Base-by-base conservation (phyloP, 2,113 vertebrate species). In the Oreocharis arfaki region DNA sequence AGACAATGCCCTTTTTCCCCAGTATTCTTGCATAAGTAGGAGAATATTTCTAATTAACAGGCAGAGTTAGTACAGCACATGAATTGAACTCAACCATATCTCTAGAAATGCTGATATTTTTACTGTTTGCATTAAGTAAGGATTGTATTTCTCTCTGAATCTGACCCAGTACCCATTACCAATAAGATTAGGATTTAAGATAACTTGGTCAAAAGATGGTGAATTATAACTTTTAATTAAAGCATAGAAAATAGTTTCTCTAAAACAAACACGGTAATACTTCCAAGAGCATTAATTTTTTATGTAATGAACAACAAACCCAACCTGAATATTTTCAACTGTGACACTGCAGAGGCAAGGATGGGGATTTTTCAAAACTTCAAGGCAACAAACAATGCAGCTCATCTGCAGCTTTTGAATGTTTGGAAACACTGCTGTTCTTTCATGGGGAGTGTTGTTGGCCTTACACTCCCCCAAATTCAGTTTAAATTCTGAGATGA, bases 181-280 rank as follows among this genome's bases (percentile, higher is more conserved):
- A 97, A 97, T 97, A 97, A 97, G 96, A 97, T 95, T 67, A 98
- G 98, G 97, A 98, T 98, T 98, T 97, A 98, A 97, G 97, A 97
- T 97, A 97, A 97, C 93, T 95, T 90, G 82, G 96, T 95, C 93
- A 97, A 97, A 97, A 97, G 96, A 97, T 91, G 93, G 95, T 97
- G 97, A 98, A 97, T 98, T 98, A 98, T 94, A 97, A 97, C 97
- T 98, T 98, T 98, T 98, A 98, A 98, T 98, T 98, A 98, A 98
- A 97, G 96, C 13, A 15, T 71, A 96, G 95, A 96, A 97, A 97
- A 97, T 79, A 94, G 93, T 96, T 97, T 95, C 95, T 97, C 97
- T 97, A 97, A 97, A 97, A 98, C 94, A 98, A 98, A 97, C 95
- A 97, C n/a, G 67, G 94, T 94, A 97, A 97, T 96, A 96, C 89